Conservation (phyloP, 1,140 invertebrate genomes). For the Phenacoccus solenopsis region DNA sequence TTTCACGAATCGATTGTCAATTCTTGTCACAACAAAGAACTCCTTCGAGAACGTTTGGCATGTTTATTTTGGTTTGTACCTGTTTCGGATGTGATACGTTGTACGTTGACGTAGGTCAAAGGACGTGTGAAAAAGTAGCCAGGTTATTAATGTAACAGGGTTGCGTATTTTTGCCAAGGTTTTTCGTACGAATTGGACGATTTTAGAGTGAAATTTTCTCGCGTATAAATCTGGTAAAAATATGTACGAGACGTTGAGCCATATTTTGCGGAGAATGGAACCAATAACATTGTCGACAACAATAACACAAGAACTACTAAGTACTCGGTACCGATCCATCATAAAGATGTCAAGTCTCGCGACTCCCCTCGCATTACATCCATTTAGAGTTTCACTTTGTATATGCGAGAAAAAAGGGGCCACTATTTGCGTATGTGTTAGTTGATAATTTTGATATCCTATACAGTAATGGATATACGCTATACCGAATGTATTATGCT, state of each 20-base stretch:
- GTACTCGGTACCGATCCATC: neutral
- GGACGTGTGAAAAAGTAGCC: neutral
- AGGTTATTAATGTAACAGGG: no score
- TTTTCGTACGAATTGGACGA: no score
- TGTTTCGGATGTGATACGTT: neutral
- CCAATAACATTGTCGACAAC: neutral
- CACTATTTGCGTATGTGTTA: neutral
- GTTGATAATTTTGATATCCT: constrained; percentile 3
- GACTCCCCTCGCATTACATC: neutral
- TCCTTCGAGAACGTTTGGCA: neutral
- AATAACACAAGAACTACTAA: constrained; percentile 1
- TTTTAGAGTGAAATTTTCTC: neutral
- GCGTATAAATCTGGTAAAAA: neutral
- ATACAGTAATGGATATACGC: neutral
- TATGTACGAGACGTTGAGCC: neutral
- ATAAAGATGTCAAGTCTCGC: neutral
- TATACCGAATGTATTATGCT: no score
- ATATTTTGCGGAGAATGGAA: neutral
- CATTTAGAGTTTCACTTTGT: constrained; percentile 2
- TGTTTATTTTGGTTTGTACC: neutral
- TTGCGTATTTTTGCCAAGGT: no score
- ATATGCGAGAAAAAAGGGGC: neutral
- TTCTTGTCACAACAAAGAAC: neutral
- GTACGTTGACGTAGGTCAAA: neutral
- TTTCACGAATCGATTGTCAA: neutral